These are phyloP conservation scores for Nannobrachium achirus DNA, from an alignment of 2,113 vertebrate genomes.

Conservation along the genomic window DNA sequence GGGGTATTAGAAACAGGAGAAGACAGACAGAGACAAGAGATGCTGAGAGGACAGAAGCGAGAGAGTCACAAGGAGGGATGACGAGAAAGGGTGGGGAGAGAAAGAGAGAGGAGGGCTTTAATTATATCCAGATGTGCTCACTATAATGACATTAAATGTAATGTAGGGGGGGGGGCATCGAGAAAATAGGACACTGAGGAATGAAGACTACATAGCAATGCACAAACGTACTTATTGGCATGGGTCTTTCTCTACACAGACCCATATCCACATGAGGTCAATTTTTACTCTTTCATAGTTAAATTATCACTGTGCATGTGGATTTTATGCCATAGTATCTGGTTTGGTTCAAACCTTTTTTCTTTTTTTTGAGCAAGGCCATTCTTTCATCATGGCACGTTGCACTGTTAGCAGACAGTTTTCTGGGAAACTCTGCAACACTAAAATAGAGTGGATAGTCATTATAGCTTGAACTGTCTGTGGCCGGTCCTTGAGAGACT, in stretches of 20 bases:
- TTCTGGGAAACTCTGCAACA: not conserved
- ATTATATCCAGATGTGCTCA: constrained; percentile 73
- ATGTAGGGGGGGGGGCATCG: constrained; percentile 8
- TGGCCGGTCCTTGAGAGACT: not conserved
- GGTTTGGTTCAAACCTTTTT: not conserved
- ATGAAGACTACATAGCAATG: not conserved
- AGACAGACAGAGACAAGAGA: constrained; percentile 11
- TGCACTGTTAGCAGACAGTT: not conserved
- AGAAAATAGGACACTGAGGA: constrained; percentile 11
- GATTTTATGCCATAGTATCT: not conserved
- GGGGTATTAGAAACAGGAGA: constrained; percentile 31
- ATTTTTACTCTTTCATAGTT: not conserved
- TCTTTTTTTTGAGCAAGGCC: not conserved
- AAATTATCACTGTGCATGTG: not conserved
- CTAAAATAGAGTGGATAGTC: not conserved
- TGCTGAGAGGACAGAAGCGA: not conserved
- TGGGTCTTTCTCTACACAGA: constrained; percentile 12
- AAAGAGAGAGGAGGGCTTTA: constrained; percentile 44
- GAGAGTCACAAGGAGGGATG: not conserved
- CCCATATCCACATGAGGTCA: not conserved
- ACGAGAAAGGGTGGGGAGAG: constrained; percentile 24
- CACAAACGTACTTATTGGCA: not conserved
- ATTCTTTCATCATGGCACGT: not conserved
- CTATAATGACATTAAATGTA: constrained; percentile 37
- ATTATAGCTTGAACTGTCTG: not conserved